A percentile compares a stretch with the other conserved stretches of the same genome.
Conservation (phyloP, 2,797 vertebrate genomes). For the Paratrypauchen microcephalus region DNA sequence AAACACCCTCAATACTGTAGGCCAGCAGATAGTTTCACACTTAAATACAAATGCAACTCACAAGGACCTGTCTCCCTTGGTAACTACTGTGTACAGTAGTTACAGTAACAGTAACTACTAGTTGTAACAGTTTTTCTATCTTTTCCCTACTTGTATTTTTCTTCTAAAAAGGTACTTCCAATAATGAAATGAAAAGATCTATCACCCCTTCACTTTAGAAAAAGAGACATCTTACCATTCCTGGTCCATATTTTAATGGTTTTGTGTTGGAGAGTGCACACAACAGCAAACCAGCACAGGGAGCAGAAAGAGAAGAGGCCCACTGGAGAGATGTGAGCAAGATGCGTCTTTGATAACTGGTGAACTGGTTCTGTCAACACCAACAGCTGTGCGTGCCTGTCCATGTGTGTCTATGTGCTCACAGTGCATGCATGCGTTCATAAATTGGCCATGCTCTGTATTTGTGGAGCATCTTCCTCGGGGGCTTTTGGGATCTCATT, state of each 20-base stretch:
- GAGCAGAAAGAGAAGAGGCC: constrained; percentile 10
- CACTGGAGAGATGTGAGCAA: background rate
- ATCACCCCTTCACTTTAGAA: constrained; percentile 1
- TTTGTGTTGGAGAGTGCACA: background rate
- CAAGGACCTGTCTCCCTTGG: constrained; percentile 39
- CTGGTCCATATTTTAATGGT: constrained; percentile 30
- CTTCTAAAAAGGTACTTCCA: constrained; percentile 6
- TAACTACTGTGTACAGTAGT: constrained; percentile 43
- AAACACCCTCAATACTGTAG: constrained; percentile 37
- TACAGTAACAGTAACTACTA: too few species aligned
- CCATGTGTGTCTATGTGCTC: constrained; percentile 26
- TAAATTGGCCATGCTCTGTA: constrained; percentile 59
- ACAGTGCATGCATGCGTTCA: constrained; percentile 55
- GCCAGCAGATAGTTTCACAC: constrained; percentile 28
- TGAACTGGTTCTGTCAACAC: constrained; percentile 52
- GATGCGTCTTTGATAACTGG: constrained; percentile 32
- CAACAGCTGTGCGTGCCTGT: constrained; percentile 38
- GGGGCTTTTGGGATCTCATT: constrained; percentile 66
- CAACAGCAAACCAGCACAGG: constrained; percentile 12
- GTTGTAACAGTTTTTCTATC: constrained; percentile 36
- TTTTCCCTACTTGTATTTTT: background rate
- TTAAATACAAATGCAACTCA: constrained; percentile 27
- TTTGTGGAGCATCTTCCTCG: constrained; percentile 60
- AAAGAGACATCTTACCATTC: background rate
- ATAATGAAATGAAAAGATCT: constrained; percentile 18